Conservation (phyloP, 2,888 invertebrate species). For the Abscondita cerata region DNA sequence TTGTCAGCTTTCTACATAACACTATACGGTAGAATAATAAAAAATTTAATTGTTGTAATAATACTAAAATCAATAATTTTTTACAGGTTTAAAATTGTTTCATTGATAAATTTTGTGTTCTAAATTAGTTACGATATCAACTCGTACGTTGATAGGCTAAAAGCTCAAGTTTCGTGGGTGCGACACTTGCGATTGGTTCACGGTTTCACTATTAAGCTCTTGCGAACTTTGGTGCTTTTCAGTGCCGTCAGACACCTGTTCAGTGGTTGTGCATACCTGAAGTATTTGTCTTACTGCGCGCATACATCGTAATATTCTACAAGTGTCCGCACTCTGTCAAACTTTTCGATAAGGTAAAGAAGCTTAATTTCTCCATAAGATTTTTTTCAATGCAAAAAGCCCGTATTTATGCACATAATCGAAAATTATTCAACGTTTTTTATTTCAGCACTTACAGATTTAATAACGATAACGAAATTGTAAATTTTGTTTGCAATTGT, state of each 20-base stretch:
- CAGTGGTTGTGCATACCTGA: constrained; percentile 27
- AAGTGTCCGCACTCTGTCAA: constrained; percentile 7
- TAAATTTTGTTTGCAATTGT: too few species aligned
- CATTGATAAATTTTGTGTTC: constrained; percentile 23
- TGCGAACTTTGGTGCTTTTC: constrained; percentile 34
- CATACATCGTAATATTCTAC: constrained; percentile 6
- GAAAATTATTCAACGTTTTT: too few species aligned
- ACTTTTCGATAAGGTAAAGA: background rate
- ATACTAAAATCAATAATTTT: too few species aligned
- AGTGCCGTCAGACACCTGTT: constrained; percentile 33
- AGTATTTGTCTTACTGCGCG: constrained; percentile 9
- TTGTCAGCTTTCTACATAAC: too few species aligned
- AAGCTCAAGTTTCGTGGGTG: constrained; percentile 26
- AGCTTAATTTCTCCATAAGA: too few species aligned
- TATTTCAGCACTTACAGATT: too few species aligned
- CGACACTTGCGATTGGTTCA: constrained; percentile 25
- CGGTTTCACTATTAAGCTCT: constrained; percentile 27
- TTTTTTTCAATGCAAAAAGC: too few species aligned
- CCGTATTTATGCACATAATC: too few species aligned
- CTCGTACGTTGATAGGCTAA: constrained; percentile 25
- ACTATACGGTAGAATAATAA: too few species aligned
- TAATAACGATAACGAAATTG: too few species aligned
- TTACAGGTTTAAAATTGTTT: background rate
- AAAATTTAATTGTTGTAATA: too few species aligned
- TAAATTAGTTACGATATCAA: constrained; percentile 14